A percentile compares a stretch with the other conserved stretches of the same genome.
Evolutionary conservation across 2,113 vertebrate species (phyloP).

Genomic region (Anser brachyrhynchus): DNA sequence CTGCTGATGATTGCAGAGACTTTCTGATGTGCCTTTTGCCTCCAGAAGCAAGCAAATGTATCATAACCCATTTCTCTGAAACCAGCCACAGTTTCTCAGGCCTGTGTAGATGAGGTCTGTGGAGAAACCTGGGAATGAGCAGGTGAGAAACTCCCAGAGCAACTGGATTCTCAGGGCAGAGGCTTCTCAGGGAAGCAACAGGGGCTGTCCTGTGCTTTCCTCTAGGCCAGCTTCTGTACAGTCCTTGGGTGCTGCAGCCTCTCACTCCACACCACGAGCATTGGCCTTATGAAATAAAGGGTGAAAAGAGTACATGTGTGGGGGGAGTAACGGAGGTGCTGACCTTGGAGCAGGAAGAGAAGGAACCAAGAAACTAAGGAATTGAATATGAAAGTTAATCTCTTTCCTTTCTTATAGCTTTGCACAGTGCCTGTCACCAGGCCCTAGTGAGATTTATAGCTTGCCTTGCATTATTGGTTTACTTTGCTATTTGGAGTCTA

Average conservation of each 20-base stretch:
- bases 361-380: not conserved
- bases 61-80: not conserved
- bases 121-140: not conserved
- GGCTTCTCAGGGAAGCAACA: not conserved
- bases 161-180: not conserved
- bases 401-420: constrained; percentile 51
- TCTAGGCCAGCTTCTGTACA: accelerated
- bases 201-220: not conserved
- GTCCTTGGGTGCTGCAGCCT: not conserved
- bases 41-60: not conserved
- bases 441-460: constrained; percentile 49
- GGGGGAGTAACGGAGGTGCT: not conserved
- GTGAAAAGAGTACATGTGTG: not conserved
- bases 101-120: not conserved
- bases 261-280: not conserved
- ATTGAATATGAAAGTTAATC: constrained; percentile 22
- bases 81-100: not conserved
- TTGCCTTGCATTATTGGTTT: constrained; percentile 57
- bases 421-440: constrained; percentile 34
- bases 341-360: not conserved
- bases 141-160: not conserved
- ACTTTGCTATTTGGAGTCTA: constrained; percentile 51
- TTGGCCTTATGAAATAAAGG: not conserved
- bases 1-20: not conserved
- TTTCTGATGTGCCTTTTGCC: not conserved